These are phyloP conservation scores for Myiopsitta monachus DNA, from an alignment of 2,113 vertebrate genomes.

Conservation along the genomic window DNA sequence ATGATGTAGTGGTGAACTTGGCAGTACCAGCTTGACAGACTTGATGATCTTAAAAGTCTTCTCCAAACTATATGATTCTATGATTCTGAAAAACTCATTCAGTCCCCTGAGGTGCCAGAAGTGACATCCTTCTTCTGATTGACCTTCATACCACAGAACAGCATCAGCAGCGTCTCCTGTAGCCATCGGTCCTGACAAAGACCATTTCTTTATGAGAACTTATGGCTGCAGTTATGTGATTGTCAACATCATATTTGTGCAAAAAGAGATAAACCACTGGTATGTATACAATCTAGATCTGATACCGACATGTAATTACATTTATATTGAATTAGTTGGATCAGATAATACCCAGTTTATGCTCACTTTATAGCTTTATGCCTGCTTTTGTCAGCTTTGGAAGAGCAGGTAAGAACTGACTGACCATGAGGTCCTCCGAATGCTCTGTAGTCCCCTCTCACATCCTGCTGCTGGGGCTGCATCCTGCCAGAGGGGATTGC, in stretches of 20 bases:
- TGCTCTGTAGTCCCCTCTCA: not conserved
- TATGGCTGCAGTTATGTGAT: accelerated
- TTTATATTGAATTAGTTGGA: not conserved
- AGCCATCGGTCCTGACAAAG: not conserved
- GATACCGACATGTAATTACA: not conserved
- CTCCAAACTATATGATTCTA: not conserved
- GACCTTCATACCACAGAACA: not conserved
- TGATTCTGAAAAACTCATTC: not conserved
- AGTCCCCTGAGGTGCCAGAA: not conserved
- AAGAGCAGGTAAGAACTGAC: not conserved
- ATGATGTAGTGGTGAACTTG: not conserved
- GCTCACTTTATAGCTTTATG: not conserved
- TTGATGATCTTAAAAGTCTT: not conserved
- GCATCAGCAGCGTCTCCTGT: not conserved
- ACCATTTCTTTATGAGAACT: not conserved
- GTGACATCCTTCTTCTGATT: not conserved
- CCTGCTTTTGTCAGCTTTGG: not conserved
- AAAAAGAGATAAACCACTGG: not conserved
- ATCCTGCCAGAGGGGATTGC: not conserved
- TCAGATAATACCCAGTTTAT: not conserved
- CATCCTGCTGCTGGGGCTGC: not conserved
- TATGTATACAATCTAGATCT: not conserved
- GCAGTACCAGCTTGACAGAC: not conserved
- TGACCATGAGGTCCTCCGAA: accelerated
- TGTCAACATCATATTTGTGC: not conserved